Evolutionary conservation across 2,797 vertebrate species (phyloP).

Genomic region (Crypturellus tataupa): DNA sequence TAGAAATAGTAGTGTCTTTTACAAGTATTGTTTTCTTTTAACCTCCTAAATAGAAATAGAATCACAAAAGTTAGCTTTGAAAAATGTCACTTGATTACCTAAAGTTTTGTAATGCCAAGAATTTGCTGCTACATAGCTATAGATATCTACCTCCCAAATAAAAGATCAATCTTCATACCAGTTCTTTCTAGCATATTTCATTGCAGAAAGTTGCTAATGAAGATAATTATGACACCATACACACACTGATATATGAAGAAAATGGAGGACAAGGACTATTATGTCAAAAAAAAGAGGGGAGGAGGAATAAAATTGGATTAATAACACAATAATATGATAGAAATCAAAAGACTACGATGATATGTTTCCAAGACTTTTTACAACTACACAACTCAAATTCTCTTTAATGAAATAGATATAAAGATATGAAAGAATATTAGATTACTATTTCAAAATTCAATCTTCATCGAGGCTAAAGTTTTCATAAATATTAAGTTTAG

Average conservation of each 20-base stretch:
- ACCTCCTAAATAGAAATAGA: neutral
- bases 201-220: neutral
- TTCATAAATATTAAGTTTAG: neutral
- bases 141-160: neutral
- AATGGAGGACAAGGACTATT: neutral
- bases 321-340: neutral
- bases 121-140: neutral
- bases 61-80: neutral
- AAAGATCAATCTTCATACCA: rapidly evolving
- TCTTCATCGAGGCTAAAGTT: neutral
- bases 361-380: neutral
- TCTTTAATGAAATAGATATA: neutral
- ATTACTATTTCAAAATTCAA: neutral
- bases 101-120: neutral
- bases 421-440: neutral
- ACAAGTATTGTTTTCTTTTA: neutral
- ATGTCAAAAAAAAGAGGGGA: neutral
- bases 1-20: neutral
- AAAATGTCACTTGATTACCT: neutral
- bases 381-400: neutral
- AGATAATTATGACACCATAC: rapidly evolving
- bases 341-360: neutral
- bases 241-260: neutral
- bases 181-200: neutral
- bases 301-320: neutral